A percentile compares a stretch with the other conserved stretches of the same genome.
Evolutionary conservation across 2,888 invertebrate species (phyloP).

Genomic region (Eristalis tenax): DNA sequence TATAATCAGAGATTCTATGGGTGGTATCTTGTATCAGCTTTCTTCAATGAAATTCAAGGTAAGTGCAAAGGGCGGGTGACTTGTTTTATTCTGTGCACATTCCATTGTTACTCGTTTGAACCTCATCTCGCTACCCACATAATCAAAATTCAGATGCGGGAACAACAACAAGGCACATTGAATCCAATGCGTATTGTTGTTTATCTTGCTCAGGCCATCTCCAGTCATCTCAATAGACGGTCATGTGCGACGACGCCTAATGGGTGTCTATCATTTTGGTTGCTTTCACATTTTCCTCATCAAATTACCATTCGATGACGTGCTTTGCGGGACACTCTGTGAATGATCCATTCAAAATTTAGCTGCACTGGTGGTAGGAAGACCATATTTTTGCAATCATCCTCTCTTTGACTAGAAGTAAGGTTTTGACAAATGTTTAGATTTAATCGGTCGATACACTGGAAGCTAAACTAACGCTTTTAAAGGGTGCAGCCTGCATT

Average conservation of each 20-base stretch:
- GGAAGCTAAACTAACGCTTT: not conserved
- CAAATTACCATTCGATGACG: not conserved
- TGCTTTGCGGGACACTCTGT: not conserved
- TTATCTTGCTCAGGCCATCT: not conserved
- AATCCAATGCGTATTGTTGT: not conserved
- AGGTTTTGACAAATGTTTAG: not conserved
- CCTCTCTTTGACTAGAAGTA: not conserved
- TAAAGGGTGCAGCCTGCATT: not conserved
- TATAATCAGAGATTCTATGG: slow-evolving; percentile 97
- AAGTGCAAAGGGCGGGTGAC: slow-evolving; percentile 58
- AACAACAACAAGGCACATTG: not conserved
- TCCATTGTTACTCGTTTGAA: slow-evolving; percentile 47
- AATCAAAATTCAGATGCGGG: not conserved
- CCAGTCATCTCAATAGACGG: not conserved
- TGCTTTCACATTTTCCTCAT: not conserved
- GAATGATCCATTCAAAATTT: not conserved
- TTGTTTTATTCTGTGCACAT: not conserved
- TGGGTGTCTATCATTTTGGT: not conserved
- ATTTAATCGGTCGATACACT: not conserved
- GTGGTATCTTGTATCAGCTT: slow-evolving; percentile 95
- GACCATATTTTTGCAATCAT: not conserved
- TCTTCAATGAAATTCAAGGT: slow-evolving; percentile 99
- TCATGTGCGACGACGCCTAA: not conserved
- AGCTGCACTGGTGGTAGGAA: not conserved
- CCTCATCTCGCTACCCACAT: not conserved